Base-by-base conservation (phyloP, 2,888 invertebrate genomes). In the Taphrorychus bicolor region DNA sequence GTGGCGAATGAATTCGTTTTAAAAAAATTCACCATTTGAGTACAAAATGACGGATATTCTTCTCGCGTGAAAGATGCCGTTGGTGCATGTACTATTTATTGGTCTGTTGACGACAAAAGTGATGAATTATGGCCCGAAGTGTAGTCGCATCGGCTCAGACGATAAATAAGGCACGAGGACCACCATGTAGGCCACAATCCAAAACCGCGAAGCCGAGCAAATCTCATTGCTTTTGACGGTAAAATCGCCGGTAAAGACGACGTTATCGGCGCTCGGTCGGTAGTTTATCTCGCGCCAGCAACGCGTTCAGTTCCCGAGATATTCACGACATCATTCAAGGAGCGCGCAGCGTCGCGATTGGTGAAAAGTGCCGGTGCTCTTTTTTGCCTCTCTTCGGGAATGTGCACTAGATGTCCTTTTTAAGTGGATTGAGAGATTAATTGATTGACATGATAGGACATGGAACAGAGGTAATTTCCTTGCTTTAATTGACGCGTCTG, bases 261-360 rank as follows among this genome's bases (percentile, higher is more conserved):
- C 54, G 54, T 24, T 54, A 54, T 54, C 32, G 54, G 16, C 54
- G 16, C 32, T 45, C 14, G 24, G 54, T 54, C 22, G 11, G 54
- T 22, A 32, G 54, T 54, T 54, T 54, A 54, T 54, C 54, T 23
- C 32, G 32, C 54, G 54, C 54, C 14, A 54, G 16, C 54, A 54
- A 24, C 54, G 54, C 11, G 51, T 54, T 54, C 54, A 24, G 52
- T 52, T 14, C 18, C 52, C 22, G 21, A 52, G 21, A 52, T 16
- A 21, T 21, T 22, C 21, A 52, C 11, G 32, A 54, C 51, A 21
- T 11, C 11, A 19, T 11, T 5, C 18, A 19, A 51, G 17, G 45
- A 3, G 22, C 17, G 51, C 19, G 19, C 11, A n/a, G 16, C 1
- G 16, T 1, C 16, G 48, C 32, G 51, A 21, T 21, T 11, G 21